Evolutionary conservation across 2,113 vertebrate genomes (phyloP).

Genomic region (Myanophis thanlyinensis): DNA sequence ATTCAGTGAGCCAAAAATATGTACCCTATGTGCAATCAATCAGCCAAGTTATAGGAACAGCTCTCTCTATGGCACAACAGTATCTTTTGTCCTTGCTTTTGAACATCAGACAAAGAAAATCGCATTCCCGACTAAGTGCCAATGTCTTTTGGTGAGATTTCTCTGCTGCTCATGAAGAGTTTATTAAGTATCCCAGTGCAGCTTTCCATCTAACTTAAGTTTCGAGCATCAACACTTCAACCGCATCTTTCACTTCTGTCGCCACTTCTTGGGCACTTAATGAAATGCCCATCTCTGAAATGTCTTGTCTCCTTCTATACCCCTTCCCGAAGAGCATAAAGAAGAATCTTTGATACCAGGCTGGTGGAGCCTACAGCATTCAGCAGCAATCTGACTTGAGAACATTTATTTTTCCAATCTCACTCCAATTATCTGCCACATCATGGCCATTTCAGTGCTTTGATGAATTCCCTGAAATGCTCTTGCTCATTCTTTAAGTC

Average conservation of each 20-base stretch:
- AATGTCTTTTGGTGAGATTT: neutral
- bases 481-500: neutral
- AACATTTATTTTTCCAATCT: conserved; percentile 1
- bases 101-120: neutral
- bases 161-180: neutral
- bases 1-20: neutral
- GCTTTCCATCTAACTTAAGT: neutral
- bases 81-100: neutral
- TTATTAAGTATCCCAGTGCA: neutral
- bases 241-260: neutral
- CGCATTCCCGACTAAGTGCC: neutral
- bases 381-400: neutral
- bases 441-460: neutral
- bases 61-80: neutral
- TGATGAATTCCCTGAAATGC: neutral
- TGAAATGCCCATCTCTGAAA: neutral
- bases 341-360: neutral
- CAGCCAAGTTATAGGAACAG: neutral
- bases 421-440: neutral
- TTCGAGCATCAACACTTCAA: neutral
- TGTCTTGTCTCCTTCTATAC: neutral
- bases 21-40: neutral
- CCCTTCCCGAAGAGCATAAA: neutral
- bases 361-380: neutral
- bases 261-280: neutral